phyloP scores from a whole-genome alignment of 2,113 vertebrate species.

The Entelurus aequoreus region DNA sequence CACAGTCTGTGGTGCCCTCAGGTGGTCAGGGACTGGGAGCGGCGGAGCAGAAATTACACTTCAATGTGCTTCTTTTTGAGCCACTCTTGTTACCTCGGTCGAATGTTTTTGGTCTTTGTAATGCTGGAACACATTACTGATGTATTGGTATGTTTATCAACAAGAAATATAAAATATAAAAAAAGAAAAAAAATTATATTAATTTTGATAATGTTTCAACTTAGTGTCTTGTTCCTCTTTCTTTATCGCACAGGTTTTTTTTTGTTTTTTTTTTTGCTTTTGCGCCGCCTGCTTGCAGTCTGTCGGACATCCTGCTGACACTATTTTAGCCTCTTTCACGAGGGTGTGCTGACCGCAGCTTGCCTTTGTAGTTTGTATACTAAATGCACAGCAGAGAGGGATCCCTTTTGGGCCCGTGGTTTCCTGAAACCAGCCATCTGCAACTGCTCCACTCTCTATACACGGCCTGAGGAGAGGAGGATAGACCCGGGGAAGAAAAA shows the following conservation, averaged over 20 bases:
- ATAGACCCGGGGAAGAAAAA: constrained; percentile 14
- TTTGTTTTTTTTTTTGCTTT: constrained; percentile 32
- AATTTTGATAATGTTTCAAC: background rate
- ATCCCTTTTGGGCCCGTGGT: constrained; percentile 64
- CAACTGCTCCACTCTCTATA: constrained; percentile 46
- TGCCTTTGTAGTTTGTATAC: constrained; percentile 72
- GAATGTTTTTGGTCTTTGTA: too few species aligned
- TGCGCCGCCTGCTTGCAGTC: constrained; percentile 70
- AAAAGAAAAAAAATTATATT: background rate
- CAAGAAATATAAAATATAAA: background rate
- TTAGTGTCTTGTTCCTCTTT: constrained; percentile 21
- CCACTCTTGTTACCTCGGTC: too few species aligned
- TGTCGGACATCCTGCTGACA: constrained; percentile 76
- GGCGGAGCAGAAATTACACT: too few species aligned
- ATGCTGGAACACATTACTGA: background rate
- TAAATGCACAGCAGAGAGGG: constrained; percentile 61
- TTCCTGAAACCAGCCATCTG: constrained; percentile 70
- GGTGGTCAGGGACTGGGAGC: too few species aligned
- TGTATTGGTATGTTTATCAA: background rate
- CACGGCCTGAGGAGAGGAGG: constrained; percentile 45
- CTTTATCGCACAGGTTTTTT: constrained; percentile 32
- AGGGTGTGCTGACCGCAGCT: constrained; percentile 72
- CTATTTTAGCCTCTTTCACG: constrained; percentile 77
- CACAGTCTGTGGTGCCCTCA: too few species aligned
- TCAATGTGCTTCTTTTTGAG: too few species aligned